Base-by-base conservation (phyloP, 2,797 vertebrate species). In the Merluccius polli region DNA sequence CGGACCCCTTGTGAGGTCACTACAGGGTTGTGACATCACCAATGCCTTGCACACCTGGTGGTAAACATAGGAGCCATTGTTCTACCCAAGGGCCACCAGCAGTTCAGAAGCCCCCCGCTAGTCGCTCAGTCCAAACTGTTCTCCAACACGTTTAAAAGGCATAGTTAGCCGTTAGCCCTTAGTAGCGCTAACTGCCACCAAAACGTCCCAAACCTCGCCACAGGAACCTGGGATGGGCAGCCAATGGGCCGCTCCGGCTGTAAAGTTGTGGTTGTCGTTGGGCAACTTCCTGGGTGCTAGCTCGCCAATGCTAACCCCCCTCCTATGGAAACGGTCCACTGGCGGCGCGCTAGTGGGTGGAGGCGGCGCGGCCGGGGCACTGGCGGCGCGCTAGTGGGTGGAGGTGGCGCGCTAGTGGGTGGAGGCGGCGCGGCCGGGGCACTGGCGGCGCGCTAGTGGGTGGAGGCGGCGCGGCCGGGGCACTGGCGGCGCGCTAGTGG, bases 351-450 rank as follows among this genome's bases (percentile, higher is more conserved):
- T 65, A 65, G 10, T 92, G 94, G 78, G 79, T 87, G 73, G 81
- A 92, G 4, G 79, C 44, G 52, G 78, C 82, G 67, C 7, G 79
- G 41, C 85, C 80, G 0, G 91, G 92, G 78, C 98, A 99, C 67
- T n/a, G n/a, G n/a, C n/a, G n/a, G n/a, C n/a, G n/a, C n/a, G n/a
- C n/a, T n/a, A n/a, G n/a, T 92, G 94, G 78, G 79, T 87, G 73
- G 81, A 92, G 4, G 79, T 48, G 52, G 78, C 82, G 67, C 7
- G 79, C n/a, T n/a, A n/a, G n/a, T 92, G 94, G 78, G 79, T 87
- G 73, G 81, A 92, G 4, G 79, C 44, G 52, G 78, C 82, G 67
- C 7, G 79, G 41, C 85, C 80, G 0, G 91, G 92, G 78, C 98
- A 99, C 67, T n/a, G n/a, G n/a, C n/a, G n/a, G n/a, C n/a, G n/a